These are phyloP conservation scores for Temnothorax curvispinosus DNA, from an alignment of 1,140 invertebrate species.

Conservation along the genomic window DNA sequence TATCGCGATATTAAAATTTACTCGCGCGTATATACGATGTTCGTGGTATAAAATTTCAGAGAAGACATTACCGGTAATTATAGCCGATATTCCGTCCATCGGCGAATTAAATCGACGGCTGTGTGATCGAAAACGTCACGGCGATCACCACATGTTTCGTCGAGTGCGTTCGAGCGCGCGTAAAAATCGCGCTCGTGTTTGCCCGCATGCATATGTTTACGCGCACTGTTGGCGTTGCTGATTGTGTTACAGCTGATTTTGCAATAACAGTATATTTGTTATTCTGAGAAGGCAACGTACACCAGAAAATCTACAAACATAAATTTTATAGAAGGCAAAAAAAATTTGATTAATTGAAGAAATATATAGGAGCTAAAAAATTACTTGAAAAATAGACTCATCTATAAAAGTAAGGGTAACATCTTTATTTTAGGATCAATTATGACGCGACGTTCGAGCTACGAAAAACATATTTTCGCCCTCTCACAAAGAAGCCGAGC, in stretches of 20 bases:
- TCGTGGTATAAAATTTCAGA: conserved; percentile 14
- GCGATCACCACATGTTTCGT: conserved; percentile 23
- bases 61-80: conserved; percentile 40
- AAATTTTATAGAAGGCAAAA: neutral
- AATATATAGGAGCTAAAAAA: neutral
- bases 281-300: neutral
- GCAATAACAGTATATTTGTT: conserved; percentile 26
- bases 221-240: conserved; percentile 4
- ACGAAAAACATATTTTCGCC: neutral
- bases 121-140: conserved; percentile 21
- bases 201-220: conserved; percentile 30
- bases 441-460: neutral
- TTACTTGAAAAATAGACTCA: neutral
- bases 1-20: conserved; percentile 37
- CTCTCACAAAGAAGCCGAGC: conserved; percentile 47
- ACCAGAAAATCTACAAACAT: neutral
- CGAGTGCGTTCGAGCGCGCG: conserved; percentile 17
- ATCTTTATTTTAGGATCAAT: neutral
- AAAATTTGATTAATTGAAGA: neutral
- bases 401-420: neutral
- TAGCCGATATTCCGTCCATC: conserved; percentile 14
- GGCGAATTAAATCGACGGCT: conserved; percentile 28
- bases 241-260: conserved; percentile 37
- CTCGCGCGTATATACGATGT: neutral
- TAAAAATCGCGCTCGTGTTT: conserved; percentile 43